Base-by-base conservation (phyloP, 2,797 vertebrate genomes). In the Hydrolagus colliei region DNA sequence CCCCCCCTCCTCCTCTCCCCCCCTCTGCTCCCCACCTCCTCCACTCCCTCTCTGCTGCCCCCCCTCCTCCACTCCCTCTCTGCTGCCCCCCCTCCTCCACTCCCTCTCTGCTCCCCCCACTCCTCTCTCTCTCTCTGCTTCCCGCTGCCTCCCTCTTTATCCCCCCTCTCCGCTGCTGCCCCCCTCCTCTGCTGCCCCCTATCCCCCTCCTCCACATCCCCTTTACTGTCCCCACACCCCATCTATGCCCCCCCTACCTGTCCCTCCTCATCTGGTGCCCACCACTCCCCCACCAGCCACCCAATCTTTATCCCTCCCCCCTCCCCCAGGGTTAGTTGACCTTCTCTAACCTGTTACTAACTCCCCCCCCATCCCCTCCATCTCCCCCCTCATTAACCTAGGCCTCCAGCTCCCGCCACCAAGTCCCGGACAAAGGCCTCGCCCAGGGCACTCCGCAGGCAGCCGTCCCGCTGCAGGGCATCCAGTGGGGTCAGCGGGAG, bases 311-410 rank as follows among this genome's bases (percentile, higher is more conserved):
- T 67, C 72, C 84, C 77, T 52, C 59, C 27, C 18, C 68, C 79
- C 35, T 61, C 32, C 61, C 41, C n/a, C 59, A 78, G 67, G 86
- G 72, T 2, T 72, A 22, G 22, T 77, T 9, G 62, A 18, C 68
- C 88, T 90, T 96, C 98, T 89, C 97, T 98, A 88, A 98, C 99
- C 90, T 98, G 98, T 65, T 97, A 97, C 79, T 99, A 90, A 89
- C 96, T 96, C 90, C 96, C 97, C 90, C 97, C 97, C 86, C 95
- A 95, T 88, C 98, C 97, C 27, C 27, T 27, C 27, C 27, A 1
- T 1, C 27, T 27, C 27, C 27, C 27, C 27, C 27, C 27, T 27
- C 27, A 27, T 27, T 27, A 27, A 96, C 95, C 91, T 98, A 94
- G 0, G 93, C 97, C 92, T 98, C 96, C 86, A 99, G 93, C 89